Evolutionary conservation across 2,888 invertebrate species (phyloP), one percentile per base, ranked within the genome.

Genomic region (Blomia tropicalis): DNA sequence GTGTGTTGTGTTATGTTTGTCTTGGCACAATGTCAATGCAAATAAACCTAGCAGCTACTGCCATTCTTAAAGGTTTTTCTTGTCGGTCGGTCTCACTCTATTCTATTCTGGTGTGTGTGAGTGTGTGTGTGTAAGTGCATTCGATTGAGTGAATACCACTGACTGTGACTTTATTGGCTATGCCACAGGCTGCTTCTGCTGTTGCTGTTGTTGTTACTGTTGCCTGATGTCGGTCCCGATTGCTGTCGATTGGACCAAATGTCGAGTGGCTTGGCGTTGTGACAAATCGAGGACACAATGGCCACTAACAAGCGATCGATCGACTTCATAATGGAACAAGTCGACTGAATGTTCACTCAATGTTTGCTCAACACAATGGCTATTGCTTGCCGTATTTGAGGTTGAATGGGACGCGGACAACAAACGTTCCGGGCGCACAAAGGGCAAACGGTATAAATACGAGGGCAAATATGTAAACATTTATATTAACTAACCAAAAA

Each of bases 381-480:
- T n/a, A n/a, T n/a, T n/a, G n/a, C n/a, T n/a, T n/a, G n/a, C n/a
- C n/a, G n/a, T n/a, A n/a, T n/a, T n/a, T n/a, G n/a, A n/a, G n/a
- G n/a, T n/a, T n/a, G n/a, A n/a, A n/a, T n/a, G n/a, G n/a, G n/a
- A n/a, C n/a, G n/a, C n/a, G 51, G 22, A n/a, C 27, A 27, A 27
- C 51, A 47, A 47, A 47, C 51, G n/a, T n/a, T 11, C n/a, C n/a
- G 41, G 41, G 41, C 41, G 22, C 51, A 47, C 51, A 47, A 47
- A 47, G 51, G 51, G 51, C 51, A 47, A 47, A 47, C n/a, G 51
- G 5, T 47, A 47, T n/a, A n/a, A n/a, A n/a, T n/a, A n/a, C n/a
- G n/a, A n/a, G n/a, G n/a, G n/a, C n/a, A 47, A 47, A 47, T 47
- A 47, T 47, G 51, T 47, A 47, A 47, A 47, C 51, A 47, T 47